Evolutionary conservation across 2,888 invertebrate species (phyloP).

Genomic region (Iphiclides podalirius): DNA sequence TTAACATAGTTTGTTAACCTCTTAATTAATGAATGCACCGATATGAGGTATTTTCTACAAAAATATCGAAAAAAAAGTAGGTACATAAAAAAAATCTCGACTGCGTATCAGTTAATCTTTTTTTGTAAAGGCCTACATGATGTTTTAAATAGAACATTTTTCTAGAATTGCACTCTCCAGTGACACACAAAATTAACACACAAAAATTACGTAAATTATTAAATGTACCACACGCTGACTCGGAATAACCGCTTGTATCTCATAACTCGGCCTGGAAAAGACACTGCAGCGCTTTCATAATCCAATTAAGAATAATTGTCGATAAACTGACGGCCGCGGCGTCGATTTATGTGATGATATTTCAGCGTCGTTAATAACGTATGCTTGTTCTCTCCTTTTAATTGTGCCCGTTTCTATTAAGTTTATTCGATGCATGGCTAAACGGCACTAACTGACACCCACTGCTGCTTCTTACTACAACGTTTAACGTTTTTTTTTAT

Average conservation of each 20-base stretch:
- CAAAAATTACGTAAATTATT: too few species aligned
- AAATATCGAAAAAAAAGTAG: too few species aligned
- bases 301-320: constrained; percentile 80
- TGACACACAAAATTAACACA: too few species aligned
- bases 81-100: too few species aligned
- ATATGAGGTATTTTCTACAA: too few species aligned
- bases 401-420: constrained; percentile 70
- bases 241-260: constrained; percentile 37
- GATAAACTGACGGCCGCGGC: constrained; percentile 76
- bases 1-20: too few species aligned
- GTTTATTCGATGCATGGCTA: constrained; percentile 61
- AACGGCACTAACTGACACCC: constrained; percentile 37
- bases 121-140: too few species aligned
- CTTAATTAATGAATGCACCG: too few species aligned
- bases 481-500: constrained; percentile 3
- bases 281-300: constrained; percentile 72
- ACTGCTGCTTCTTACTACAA: constrained; percentile 1
- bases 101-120: too few species aligned
- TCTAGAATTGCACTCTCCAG: too few species aligned
- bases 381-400: constrained; percentile 77
- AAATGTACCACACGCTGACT: too few species aligned
- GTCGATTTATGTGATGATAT: constrained; percentile 79
- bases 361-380: constrained; percentile 79
- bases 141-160: too few species aligned
- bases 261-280: constrained; percentile 32